A percentile compares a stretch with the other conserved stretches of the same genome.
These are phyloP conservation scores for Macquaria ambigua DNA, from an alignment of 2,113 vertebrate genomes.

Conservation along the genomic window DNA sequence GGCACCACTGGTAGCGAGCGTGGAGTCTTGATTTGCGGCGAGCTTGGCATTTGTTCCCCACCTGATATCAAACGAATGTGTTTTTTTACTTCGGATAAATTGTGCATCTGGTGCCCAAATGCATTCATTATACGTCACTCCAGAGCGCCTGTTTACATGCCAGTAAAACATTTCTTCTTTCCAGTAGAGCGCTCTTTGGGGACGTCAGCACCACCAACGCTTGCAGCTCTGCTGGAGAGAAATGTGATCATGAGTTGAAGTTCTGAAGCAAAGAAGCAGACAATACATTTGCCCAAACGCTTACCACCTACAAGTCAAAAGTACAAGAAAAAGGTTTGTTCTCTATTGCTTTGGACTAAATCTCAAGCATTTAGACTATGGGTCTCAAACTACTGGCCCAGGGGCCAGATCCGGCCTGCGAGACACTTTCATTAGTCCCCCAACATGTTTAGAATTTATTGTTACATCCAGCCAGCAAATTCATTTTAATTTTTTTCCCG, in stretches of 20 bases:
- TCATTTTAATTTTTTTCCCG: too few relatives aligned
- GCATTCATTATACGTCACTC: constrained; percentile 7
- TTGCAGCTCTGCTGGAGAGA: constrained; percentile 30
- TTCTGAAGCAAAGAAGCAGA: background rate
- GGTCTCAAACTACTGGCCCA: too few relatives aligned
- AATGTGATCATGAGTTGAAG: constrained; percentile 21
- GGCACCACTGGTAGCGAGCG: background rate
- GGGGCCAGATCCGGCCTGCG: too few relatives aligned
- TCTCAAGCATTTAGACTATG: too few relatives aligned
- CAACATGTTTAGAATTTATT: too few relatives aligned
- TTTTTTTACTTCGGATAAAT: constrained; percentile 10
- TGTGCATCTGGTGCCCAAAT: constrained; percentile 54
- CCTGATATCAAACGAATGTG: constrained; percentile 16
- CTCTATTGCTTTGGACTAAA: background rate
- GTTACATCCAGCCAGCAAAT: too few relatives aligned
- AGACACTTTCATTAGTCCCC: too few relatives aligned
- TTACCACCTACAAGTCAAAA: background rate
- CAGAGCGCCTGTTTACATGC: constrained; percentile 40
- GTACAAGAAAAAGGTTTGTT: background rate
- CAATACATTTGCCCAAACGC: background rate
- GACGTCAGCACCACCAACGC: background rate
- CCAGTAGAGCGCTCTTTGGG: constrained; percentile 43
- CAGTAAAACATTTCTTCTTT: constrained; percentile 44
- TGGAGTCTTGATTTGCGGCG: background rate
- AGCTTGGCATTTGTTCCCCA: constrained; percentile 18